phyloP scores from a whole-genome alignment of 1,140 invertebrate species.

The Harlomillsia oculata region DNA sequence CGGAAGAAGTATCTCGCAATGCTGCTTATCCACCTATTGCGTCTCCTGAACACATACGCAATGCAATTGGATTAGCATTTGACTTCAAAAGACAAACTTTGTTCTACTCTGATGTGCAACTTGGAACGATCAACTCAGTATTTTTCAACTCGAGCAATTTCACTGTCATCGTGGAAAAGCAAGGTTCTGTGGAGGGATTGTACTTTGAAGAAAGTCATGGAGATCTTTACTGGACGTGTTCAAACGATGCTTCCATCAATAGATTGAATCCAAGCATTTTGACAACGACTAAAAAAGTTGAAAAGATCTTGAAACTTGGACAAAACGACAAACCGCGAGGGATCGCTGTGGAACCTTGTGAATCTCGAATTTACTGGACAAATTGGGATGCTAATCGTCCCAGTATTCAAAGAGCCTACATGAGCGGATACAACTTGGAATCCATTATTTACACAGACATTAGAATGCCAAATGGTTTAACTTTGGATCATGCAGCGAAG shows the following conservation, averaged over 20 bases:
- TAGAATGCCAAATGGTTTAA: slow-evolving; percentile 70
- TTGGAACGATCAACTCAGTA: slow-evolving; percentile 71
- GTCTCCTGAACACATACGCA: slow-evolving; percentile 59
- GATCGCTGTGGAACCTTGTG: slow-evolving; percentile 70
- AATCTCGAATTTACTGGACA: slow-evolving; percentile 37
- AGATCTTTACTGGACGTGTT: slow-evolving; percentile 64
- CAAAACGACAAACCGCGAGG: slow-evolving; percentile 67
- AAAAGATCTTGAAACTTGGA: slow-evolving; percentile 56
- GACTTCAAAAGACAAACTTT: slow-evolving; percentile 59
- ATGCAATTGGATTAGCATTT: slow-evolving; percentile 73
- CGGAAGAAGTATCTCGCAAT: slow-evolving; percentile 58
- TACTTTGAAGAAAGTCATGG: slow-evolving; percentile 32
- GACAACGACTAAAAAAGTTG: slow-evolving; percentile 43
- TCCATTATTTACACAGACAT: slow-evolving; percentile 65
- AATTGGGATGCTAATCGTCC: slow-evolving; percentile 43
- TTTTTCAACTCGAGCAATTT: slow-evolving; percentile 68
- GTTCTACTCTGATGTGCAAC: slow-evolving; percentile 80
- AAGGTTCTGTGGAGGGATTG: slow-evolving; percentile 35
- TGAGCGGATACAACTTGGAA: slow-evolving; percentile 54
- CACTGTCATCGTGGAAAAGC: slow-evolving; percentile 51
- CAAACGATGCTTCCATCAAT: slow-evolving; percentile 64
- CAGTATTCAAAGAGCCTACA: slow-evolving; percentile 59
- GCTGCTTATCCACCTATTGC: slow-evolving; percentile 64
- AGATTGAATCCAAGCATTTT: slow-evolving; percentile 47
- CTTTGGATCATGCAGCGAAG: slow-evolving; percentile 59